Evolutionary conservation across 1,140 invertebrate genomes (phyloP).

Genomic region (Orius laevigatus): DNA sequence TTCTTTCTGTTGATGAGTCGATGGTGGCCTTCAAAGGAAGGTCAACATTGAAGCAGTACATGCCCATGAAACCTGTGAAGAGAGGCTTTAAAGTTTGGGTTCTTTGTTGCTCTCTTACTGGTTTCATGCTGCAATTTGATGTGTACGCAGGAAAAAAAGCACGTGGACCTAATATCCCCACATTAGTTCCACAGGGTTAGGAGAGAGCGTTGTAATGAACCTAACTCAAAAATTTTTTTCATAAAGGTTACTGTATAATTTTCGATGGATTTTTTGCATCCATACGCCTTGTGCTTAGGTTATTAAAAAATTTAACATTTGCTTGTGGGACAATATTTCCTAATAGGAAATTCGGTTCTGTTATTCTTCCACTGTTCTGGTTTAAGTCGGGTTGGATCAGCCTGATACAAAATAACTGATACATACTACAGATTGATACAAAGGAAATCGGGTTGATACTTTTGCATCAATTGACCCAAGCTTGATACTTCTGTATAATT

Average conservation of each 20-base stretch:
- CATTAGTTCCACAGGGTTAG: conserved; percentile 14
- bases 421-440: too few relatives aligned
- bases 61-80: conserved; percentile 25
- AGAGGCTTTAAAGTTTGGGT: conserved; percentile 25
- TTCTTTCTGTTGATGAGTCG: too few relatives aligned
- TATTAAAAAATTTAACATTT: conserved; percentile 16
- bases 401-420: too few relatives aligned
- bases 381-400: too few relatives aligned
- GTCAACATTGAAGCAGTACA: conserved; percentile 23
- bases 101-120: conserved; percentile 19
- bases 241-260: conserved; percentile 16
- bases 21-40: conserved; percentile 21
- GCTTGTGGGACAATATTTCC: conserved; percentile 17
- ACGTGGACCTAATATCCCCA: neutral
- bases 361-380: too few relatives aligned
- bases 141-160: conserved; percentile 22
- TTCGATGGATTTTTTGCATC: conserved; percentile 17
- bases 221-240: conserved; percentile 9
- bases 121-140: conserved; percentile 21
- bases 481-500: too few relatives aligned
- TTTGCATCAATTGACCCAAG: too few relatives aligned
- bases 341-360: conserved; percentile 19
- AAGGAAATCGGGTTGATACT: too few relatives aligned
- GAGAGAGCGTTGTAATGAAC: conserved; percentile 20
- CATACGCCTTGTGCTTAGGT: conserved; percentile 3